Conservation (phyloP, 1,140 invertebrate species). For the Drosophila obscura region DNA sequence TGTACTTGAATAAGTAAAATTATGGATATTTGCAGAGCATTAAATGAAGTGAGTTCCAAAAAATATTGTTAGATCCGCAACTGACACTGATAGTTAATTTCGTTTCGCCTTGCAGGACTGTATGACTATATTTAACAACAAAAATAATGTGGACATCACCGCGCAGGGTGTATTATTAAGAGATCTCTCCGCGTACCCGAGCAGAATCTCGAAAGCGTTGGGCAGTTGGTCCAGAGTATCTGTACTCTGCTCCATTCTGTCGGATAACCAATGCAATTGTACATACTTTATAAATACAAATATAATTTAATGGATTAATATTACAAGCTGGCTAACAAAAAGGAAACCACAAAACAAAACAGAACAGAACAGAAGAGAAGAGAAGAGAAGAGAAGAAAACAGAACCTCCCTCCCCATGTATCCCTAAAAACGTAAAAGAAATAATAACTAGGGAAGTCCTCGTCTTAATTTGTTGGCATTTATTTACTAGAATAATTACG, state of each 20-base stretch:
- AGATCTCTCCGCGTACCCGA: conserved; percentile 83
- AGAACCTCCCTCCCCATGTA: neutral
- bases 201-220: conserved; percentile 79
- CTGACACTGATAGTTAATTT: neutral
- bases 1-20: conserved; percentile 79
- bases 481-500: conserved; percentile 42
- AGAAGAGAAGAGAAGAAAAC: conserved; percentile 12
- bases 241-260: conserved; percentile 43
- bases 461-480: conserved; percentile 37
- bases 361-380: conserved; percentile 11
- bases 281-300: conserved; percentile 78
- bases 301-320: conserved; percentile 53
- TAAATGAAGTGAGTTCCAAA: conserved; percentile 79
- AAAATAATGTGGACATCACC: conserved; percentile 83
- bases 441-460: neutral
- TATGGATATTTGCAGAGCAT: conserved; percentile 83
- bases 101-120: conserved; percentile 69
- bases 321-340: conserved; percentile 42
- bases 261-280: conserved; percentile 82
- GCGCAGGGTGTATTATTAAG: conserved; percentile 83
- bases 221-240: conserved; percentile 39
- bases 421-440: neutral
- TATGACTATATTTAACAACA: conserved; percentile 80
- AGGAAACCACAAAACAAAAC: conserved; percentile 11
- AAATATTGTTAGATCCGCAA: neutral